A percentile compares a stretch with the other conserved stretches of the same genome.
These are phyloP conservation scores for Silvanus unidentatus DNA, from an alignment of 2,888 invertebrate species.

Conservation along the genomic window DNA sequence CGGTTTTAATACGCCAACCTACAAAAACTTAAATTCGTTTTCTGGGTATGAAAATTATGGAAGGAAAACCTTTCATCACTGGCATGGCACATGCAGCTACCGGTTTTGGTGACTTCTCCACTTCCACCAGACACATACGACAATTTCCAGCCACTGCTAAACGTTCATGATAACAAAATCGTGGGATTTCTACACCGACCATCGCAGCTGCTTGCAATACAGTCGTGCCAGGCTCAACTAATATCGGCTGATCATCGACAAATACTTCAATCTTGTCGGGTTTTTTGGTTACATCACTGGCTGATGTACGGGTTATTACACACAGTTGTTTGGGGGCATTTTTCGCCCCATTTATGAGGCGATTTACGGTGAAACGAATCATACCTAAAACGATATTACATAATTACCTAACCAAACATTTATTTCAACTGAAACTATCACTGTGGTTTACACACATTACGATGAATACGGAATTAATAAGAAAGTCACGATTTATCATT, in stretches of 20 bases:
- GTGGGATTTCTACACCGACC: slow-evolving; percentile 94
- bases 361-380: slow-evolving; percentile 70
- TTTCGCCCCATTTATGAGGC: slow-evolving; percentile 52
- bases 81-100: slow-evolving; percentile 99
- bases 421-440: too few species aligned
- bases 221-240: slow-evolving; percentile 93
- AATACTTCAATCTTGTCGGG: slow-evolving; percentile 86
- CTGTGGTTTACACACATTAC: too few species aligned
- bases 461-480: too few species aligned
- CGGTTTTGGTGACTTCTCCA: slow-evolving; percentile 96
- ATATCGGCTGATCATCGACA: slow-evolving; percentile 91
- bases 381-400: slow-evolving; percentile 45
- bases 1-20: slow-evolving; percentile 95
- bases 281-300: slow-evolving; percentile 35
- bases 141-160: slow-evolving; percentile 98
- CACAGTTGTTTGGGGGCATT: slow-evolving; percentile 35
- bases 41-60: not conserved
- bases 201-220: slow-evolving; percentile 93
- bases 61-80: slow-evolving; percentile 79
- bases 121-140: slow-evolving; percentile 98
- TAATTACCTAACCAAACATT: too few species aligned
- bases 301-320: slow-evolving; percentile 26
- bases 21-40: slow-evolving; percentile 12
- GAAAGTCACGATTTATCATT: too few species aligned
- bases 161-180: slow-evolving; percentile 99